phyloP scores from a whole-genome alignment of 2,797 vertebrate genomes.

The Siniperca obscura region DNA sequence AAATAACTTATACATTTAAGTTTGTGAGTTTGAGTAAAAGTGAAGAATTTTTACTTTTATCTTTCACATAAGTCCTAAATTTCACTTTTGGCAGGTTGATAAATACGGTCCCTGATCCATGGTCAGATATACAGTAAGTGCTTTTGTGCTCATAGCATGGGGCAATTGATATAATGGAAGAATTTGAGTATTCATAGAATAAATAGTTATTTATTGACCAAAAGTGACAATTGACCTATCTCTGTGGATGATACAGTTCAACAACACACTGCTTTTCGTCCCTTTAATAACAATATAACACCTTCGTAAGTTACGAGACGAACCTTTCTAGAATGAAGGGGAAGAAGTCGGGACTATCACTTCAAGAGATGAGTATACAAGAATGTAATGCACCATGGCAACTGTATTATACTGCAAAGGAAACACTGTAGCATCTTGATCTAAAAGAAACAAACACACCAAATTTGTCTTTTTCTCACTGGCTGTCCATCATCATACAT shows the following conservation, averaged over 20 bases:
- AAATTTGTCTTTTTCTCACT: neutral
- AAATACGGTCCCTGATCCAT: neutral
- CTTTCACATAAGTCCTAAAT: neutral
- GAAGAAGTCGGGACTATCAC: conserved; percentile 33
- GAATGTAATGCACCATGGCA: conserved; percentile 5
- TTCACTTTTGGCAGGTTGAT: neutral
- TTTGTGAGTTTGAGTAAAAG: neutral
- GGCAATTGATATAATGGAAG: neutral
- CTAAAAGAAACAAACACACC: conserved; percentile 9
- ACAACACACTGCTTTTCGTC: conserved; percentile 6
- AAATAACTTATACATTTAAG: too few relatives aligned
- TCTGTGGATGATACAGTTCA: conserved; percentile 26
- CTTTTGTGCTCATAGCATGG: neutral
- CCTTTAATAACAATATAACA: conserved; percentile 27
- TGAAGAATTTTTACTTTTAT: neutral
- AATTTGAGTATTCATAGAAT: conserved; percentile 49
- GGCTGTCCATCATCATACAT: conserved; percentile 52
- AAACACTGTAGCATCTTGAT: conserved; percentile 5
- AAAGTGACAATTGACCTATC: conserved; percentile 19
- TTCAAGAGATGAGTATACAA: conserved; percentile 34
- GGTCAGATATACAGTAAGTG: neutral
- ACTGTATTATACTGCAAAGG: neutral
- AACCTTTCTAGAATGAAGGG: conserved; percentile 36
- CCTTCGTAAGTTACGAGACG: neutral
- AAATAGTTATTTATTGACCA: conserved; percentile 49